A percentile compares a stretch with the other conserved stretches of the same genome.
Evolutionary conservation across 2,113 vertebrate genomes (phyloP).

Genomic region (Dromaius novaehollandiae): DNA sequence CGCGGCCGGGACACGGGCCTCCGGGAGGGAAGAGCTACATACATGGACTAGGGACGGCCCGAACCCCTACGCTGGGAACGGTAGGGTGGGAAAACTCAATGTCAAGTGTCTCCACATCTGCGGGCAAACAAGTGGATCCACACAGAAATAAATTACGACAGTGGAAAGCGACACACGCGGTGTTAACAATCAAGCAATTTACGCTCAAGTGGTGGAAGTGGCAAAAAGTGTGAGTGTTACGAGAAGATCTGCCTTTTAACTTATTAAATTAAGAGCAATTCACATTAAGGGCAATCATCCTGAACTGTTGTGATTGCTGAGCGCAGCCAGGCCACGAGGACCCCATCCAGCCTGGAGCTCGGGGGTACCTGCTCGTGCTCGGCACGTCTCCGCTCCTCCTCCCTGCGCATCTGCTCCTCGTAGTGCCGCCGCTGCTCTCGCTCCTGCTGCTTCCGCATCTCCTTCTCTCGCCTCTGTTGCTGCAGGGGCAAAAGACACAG

Average conservation of each 20-base stretch:
- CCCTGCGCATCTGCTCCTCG: slow-evolving; percentile 93
- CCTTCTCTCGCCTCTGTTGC: slow-evolving; percentile 96
- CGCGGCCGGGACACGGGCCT: neutral
- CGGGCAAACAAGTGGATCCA: slow-evolving; percentile 5
- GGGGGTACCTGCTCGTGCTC: slow-evolving; percentile 92
- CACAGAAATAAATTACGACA: neutral
- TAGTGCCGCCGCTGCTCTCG: slow-evolving; percentile 94
- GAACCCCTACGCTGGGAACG: neutral
- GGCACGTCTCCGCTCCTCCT: slow-evolving; percentile 93
- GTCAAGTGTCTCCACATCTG: neutral
- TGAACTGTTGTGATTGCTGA: neutral
- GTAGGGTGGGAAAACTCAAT: neutral
- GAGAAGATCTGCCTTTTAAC: neutral
- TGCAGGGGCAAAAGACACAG: slow-evolving; percentile 53
- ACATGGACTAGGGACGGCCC: neutral
- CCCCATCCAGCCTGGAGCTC: neutral
- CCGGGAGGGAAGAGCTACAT: neutral
- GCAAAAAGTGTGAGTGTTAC: neutral
- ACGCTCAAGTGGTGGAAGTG: slow-evolving; percentile 5
- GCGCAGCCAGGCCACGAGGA: neutral
- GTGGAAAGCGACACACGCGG: neutral
- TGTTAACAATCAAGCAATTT: slow-evolving; percentile 17
- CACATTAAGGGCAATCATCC: neutral
- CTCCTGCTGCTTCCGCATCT: slow-evolving; percentile 96
- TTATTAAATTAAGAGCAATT: neutral